Evolutionary conservation across 2,888 invertebrate species (phyloP).

Genomic region (Clostera curtula): DNA sequence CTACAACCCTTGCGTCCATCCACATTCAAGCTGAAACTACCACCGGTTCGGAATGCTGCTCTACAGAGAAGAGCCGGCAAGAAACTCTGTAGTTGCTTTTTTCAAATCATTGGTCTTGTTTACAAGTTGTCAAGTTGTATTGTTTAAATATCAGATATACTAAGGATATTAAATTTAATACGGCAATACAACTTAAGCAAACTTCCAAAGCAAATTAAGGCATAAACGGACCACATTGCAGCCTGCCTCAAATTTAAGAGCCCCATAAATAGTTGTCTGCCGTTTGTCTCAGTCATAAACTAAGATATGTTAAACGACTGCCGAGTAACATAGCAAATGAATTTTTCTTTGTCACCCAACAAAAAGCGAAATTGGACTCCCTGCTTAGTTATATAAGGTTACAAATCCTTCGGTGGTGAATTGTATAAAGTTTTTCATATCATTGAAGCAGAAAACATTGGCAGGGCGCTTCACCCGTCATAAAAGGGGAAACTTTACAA

Average conservation of each 20-base stretch:
- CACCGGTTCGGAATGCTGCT: too few species aligned
- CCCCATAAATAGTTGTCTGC: constrained; percentile 49
- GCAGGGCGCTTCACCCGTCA: constrained; percentile 59
- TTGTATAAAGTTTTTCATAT: constrained; percentile 64
- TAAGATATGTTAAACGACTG: constrained; percentile 59
- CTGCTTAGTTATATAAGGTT: constrained; percentile 21
- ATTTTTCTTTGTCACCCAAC: constrained; percentile 32
- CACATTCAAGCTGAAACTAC: too few species aligned
- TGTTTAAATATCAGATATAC: too few species aligned
- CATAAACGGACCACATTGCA: constrained; percentile 31
- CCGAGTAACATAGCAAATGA: constrained; percentile 57
- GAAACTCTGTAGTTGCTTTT: too few species aligned
- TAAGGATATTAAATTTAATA: constrained; percentile 10
- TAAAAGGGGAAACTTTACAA: constrained; percentile 72
- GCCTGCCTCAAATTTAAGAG: constrained; percentile 43
- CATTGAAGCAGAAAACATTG: constrained; percentile 62
- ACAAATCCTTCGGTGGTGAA: constrained; percentile 16
- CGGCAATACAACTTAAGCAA: constrained; percentile 17
- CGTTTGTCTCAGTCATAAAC: constrained; percentile 56
- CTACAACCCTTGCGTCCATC: too few species aligned
- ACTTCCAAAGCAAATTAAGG: constrained; percentile 23
- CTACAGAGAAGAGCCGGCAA: too few species aligned
- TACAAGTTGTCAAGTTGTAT: too few species aligned
- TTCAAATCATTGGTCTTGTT: too few species aligned
- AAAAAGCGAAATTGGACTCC: constrained; percentile 22